These are phyloP conservation scores for Eurois occulta DNA, from an alignment of 2,888 invertebrate species.

Conservation along the genomic window DNA sequence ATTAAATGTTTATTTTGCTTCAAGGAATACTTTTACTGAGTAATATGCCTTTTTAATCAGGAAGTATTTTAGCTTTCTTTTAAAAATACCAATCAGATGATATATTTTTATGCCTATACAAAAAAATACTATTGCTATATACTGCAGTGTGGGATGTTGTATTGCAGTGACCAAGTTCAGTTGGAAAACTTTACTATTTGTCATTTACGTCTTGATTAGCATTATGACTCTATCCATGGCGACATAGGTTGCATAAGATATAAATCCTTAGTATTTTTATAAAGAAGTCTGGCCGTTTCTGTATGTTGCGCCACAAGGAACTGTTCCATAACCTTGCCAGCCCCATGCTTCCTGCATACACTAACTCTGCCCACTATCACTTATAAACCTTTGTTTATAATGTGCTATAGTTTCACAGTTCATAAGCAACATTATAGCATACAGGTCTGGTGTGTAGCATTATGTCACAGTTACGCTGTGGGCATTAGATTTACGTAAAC, in stretches of 20 bases:
- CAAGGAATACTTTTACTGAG: no score
- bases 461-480: constrained; percentile 74
- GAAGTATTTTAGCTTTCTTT: no score
- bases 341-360: no score
- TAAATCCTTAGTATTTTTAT: neutral
- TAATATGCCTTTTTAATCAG: no score
- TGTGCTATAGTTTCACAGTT: constrained; percentile 1
- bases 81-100: no score
- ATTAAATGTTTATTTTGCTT: no score
- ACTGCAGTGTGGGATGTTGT: no score
- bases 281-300: neutral
- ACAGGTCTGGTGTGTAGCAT: constrained; percentile 60
- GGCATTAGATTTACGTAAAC: constrained; percentile 77
- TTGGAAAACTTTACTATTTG: neutral
- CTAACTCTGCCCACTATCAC: neutral
- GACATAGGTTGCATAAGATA: neutral
- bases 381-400: constrained; percentile 1
- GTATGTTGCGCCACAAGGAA: neutral
- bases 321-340: neutral
- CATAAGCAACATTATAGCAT: constrained; percentile 14
- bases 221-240: neutral
- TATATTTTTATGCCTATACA: no score
- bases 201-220: neutral
- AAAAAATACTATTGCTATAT: no score
- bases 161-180: neutral